Evolutionary conservation across 2,113 vertebrate species (phyloP).

Genomic region (Uropsilus gracilis): DNA sequence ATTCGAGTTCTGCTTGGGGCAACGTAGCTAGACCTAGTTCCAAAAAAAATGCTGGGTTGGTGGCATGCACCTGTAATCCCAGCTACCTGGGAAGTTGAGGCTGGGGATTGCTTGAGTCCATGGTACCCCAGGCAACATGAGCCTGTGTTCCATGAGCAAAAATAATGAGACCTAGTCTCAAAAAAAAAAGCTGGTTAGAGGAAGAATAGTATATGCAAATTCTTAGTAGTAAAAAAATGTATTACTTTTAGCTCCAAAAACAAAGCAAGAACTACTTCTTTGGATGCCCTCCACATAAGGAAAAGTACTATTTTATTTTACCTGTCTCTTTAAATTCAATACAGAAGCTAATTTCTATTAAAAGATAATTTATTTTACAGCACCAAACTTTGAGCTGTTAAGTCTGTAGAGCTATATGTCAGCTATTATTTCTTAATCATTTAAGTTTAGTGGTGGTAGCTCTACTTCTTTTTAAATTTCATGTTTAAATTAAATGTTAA

Average conservation of each 20-base stretch:
- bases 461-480: constrained; percentile 4
- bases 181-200: constrained; percentile 3
- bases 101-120: too few relatives aligned
- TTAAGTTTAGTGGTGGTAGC: not conserved
- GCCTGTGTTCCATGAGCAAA: too few relatives aligned
- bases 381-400: not conserved
- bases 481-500: constrained; percentile 41
- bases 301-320: not conserved
- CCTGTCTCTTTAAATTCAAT: constrained; percentile 7
- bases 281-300: not conserved
- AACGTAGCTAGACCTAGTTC: too few relatives aligned
- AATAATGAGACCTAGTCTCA: too few relatives aligned
- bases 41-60: too few relatives aligned
- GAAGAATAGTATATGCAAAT: too few relatives aligned
- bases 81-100: too few relatives aligned
- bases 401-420: not conserved
- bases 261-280: not conserved
- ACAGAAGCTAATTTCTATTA: constrained; percentile 6
- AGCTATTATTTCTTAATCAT: constrained; percentile 10
- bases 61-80: too few relatives aligned
- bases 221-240: not conserved
- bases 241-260: constrained; percentile 40
- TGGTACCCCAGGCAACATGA: too few relatives aligned
- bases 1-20: too few relatives aligned
- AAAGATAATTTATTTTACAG: constrained; percentile 52